Evolutionary conservation across 2,797 vertebrate species (phyloP), one percentile per base, ranked within the genome.

Genomic region (Coluber constrictor): DNA sequence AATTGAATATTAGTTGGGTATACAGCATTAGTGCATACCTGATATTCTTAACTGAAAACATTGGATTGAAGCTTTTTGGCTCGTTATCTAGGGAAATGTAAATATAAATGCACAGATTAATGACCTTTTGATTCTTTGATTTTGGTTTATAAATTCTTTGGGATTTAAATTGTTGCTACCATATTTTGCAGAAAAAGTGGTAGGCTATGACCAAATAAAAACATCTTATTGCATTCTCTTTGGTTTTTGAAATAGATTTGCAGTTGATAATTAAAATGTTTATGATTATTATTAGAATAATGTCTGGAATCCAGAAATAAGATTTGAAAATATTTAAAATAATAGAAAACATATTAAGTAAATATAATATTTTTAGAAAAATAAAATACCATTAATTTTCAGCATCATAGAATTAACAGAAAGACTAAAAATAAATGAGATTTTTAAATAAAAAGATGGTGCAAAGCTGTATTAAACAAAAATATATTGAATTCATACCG

Each of bases 81-180:
- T 96, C 92, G 92, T 96, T 96, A 91, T 89, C 51, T 51, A 51
- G 51, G 51, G 51, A 51, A 51, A 87, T 88, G 3, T 79, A 9
- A 4, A 20, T 16, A 32, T 83, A 74, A 57, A 27, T 18, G 12
- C 11, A 56, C 13, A 0, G 0, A 10, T 29, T 56, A 47, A 95
- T 47, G 54, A 0, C 55, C 55, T 5, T 9, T 93, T 32, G 13
- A 60, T 23, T 90, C 43, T 88, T 63, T 87, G 79, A 59, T 37
- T 37, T 0, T 90, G 70, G 13, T 88, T 90, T 88, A 66, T 88
- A 16, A 83, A 29, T 55, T 13, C 57, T 94, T 0, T 0, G 51
- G 54, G 88, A 93, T 20, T 92, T 93, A 92, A 90, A 63, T 20
- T 51, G 56, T 89, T 91, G 94, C 29, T 92, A 37, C 16, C 23